Conservation (phyloP, 2,797 vertebrate species). For the Chaetophractus vellerosus region DNA sequence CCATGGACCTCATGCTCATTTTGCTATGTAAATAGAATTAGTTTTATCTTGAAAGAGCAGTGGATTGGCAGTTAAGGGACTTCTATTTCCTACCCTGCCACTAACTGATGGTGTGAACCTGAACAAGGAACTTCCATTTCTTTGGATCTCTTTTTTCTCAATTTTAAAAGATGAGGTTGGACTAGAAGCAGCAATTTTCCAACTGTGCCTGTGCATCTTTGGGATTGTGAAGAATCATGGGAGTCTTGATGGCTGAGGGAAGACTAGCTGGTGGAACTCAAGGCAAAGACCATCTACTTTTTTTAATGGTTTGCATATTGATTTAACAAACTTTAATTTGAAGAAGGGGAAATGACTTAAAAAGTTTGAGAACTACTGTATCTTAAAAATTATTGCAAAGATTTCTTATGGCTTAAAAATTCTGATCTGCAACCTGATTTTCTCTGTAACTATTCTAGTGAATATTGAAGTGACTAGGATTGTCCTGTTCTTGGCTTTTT, state of each 20-base stretch:
- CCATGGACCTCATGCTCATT: conserved; percentile 75
- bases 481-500: not conserved
- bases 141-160: conserved; percentile 44
- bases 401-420: not conserved
- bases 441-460: not conserved
- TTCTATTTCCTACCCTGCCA: conserved; percentile 71
- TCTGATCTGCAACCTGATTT: not conserved
- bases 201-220: not conserved
- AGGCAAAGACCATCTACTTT: not conserved
- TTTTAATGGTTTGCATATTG: not conserved
- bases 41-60: conserved; percentile 78
- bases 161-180: conserved; percentile 48
- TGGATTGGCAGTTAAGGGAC: conserved; percentile 70
- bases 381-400: not conserved
- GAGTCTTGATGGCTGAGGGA: not conserved
- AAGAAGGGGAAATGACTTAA: conserved; percentile 45
- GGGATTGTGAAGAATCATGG: not conserved
- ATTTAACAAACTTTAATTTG: conserved; percentile 15
- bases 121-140: conserved; percentile 40
- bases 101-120: conserved; percentile 45
- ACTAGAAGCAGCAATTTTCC: not conserved
- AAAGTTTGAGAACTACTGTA: not conserved
- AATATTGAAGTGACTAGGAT: not conserved
- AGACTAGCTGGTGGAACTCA: not conserved
- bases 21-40: conserved; percentile 83